These are phyloP conservation scores for Diaphora mendica DNA, from an alignment of 2,888 invertebrate species.

Conservation along the genomic window DNA sequence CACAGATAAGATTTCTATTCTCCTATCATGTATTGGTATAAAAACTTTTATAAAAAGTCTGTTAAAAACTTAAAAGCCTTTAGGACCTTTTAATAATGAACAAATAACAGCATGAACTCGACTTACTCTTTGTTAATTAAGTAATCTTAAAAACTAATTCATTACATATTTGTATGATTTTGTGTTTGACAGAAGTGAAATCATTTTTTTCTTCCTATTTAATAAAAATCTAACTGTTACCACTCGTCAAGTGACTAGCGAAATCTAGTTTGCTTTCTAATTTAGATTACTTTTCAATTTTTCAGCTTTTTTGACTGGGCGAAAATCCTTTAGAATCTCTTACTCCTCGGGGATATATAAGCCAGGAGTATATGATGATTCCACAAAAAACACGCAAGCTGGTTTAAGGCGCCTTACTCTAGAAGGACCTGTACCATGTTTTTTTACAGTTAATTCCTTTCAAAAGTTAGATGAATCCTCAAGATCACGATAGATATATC, in stretches of 20 bases:
- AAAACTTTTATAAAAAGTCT: neutral
- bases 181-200: neutral
- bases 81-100: neutral
- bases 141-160: neutral
- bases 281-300: neutral
- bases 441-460: too few species aligned
- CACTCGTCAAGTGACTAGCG: neutral
- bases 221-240: neutral
- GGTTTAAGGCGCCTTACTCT: too few species aligned
- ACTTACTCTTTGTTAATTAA: too few species aligned
- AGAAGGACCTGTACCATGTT: too few species aligned
- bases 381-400: too few species aligned
- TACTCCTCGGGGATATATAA: too few species aligned
- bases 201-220: neutral
- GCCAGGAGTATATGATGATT: too few species aligned
- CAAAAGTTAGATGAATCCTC: too few species aligned
- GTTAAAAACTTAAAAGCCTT: neutral
- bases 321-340: too few species aligned
- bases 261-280: neutral
- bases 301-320: too few species aligned
- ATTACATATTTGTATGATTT: neutral
- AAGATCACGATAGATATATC: too few species aligned
- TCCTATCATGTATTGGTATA: neutral
- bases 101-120: neutral
- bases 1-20: neutral